Evolutionary conservation across 2,113 vertebrate genomes (phyloP).

Genomic region (Dolichotis patagonum): DNA sequence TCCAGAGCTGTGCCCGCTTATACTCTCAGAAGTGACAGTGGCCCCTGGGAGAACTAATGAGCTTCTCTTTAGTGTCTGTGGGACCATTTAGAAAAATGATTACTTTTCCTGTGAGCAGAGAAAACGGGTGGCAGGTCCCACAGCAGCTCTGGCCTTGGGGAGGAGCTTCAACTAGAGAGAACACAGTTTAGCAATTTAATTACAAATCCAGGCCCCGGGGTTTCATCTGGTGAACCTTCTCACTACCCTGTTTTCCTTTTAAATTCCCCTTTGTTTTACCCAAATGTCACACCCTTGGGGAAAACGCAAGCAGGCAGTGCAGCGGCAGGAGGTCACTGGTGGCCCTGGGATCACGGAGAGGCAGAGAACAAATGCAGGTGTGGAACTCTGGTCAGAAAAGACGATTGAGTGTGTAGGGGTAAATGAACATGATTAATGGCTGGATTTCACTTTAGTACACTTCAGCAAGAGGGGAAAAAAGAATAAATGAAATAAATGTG

Average conservation of each 20-base stretch:
- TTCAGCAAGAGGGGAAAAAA: neutral
- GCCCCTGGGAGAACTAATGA: conserved; percentile 67
- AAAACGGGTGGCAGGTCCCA: neutral
- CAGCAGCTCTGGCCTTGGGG: conserved; percentile 8
- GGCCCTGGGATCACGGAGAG: neutral
- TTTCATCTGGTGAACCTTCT: neutral
- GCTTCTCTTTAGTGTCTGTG: conserved; percentile 42
- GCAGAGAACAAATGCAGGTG: neutral
- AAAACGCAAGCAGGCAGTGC: neutral
- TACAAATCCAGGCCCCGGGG: conserved; percentile 9
- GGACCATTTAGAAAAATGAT: conserved; percentile 75
- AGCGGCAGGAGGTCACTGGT: neutral
- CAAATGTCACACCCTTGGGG: neutral
- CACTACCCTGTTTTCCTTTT: neutral
- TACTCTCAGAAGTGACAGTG: conserved; percentile 14
- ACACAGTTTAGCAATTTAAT: conserved; percentile 11
- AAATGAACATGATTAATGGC: neutral
- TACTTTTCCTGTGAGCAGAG: conserved; percentile 67
- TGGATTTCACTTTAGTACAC: neutral
- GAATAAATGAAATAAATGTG: neutral
- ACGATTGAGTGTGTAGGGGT: neutral
- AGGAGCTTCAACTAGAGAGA: conserved; percentile 35
- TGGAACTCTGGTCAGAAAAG: neutral
- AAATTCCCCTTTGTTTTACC: neutral
- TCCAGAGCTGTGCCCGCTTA: conserved; percentile 55